Percentiles rank a stretch among this genome's conserved stretches.
phyloP scores from a whole-genome alignment of 2,113 vertebrate species.

The Pedetes capensis region DNA sequence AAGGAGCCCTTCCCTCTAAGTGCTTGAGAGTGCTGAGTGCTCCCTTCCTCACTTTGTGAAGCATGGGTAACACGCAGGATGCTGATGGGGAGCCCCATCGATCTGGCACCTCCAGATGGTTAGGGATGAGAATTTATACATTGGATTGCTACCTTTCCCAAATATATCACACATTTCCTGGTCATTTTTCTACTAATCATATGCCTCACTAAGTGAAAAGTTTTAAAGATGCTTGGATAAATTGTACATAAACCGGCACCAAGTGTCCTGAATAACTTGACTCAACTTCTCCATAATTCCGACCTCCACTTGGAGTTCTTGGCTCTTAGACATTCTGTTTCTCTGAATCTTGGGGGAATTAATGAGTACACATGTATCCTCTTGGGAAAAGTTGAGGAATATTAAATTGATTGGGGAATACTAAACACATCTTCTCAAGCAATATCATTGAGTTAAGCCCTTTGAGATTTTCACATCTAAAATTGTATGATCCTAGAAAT shows the following conservation, averaged over 20 bases:
- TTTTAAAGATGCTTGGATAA: conserved; percentile 40
- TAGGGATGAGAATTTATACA: conserved; percentile 34
- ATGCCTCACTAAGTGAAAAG: conserved; percentile 55
- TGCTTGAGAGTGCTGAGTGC: conserved; percentile 5
- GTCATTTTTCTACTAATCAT: conserved; percentile 50
- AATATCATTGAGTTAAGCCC: background rate
- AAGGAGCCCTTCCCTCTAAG: conserved; percentile 33
- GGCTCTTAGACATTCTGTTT: background rate
- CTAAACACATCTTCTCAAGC: background rate
- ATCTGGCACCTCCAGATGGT: conserved; percentile 4
- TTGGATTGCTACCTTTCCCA: conserved; percentile 46
- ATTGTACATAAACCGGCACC: conserved; percentile 21
- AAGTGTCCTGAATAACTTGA: conserved; percentile 9
- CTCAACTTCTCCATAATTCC: background rate
- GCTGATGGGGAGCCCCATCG: background rate
- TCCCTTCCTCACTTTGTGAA: conserved; percentile 38
- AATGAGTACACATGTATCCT: background rate
- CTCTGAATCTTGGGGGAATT: background rate
- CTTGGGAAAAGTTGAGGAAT: background rate
- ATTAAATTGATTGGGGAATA: background rate
- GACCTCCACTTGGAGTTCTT: background rate
- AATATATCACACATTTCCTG: background rate
- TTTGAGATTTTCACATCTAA: background rate
- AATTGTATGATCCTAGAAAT: background rate
- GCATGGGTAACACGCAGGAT: conserved; percentile 53